A percentile compares a stretch with the other conserved stretches of the same genome.
phyloP scores from a whole-genome alignment of 37 sponge, comb jelly and placozoan species.

The Dysidea cf. avara region DNA sequence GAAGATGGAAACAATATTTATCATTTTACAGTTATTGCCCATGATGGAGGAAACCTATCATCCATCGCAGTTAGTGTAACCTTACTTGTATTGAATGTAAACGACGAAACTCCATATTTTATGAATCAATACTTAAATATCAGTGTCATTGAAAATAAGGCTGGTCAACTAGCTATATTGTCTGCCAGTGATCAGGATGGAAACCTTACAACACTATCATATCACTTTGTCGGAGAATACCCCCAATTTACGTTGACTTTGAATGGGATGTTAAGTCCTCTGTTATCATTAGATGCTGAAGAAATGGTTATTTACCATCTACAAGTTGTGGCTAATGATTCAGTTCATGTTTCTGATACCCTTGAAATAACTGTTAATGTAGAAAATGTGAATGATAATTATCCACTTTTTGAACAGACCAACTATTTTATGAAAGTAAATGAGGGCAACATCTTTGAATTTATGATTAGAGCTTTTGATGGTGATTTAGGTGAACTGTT shows the following conservation, averaged over 20 bases:
- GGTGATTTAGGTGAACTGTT: too few species aligned
- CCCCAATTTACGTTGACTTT: constrained; percentile 16
- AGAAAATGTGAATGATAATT: constrained; percentile 54
- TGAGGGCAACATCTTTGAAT: too few species aligned
- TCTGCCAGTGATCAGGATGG: constrained; percentile 41
- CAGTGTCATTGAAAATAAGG: constrained; percentile 36
- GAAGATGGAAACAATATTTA: constrained; percentile 12
- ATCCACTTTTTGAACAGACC: constrained; percentile 32
- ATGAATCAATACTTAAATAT: not conserved
- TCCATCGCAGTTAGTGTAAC: constrained; percentile 12
- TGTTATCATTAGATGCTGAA: constrained; percentile 53
- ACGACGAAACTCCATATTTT: constrained; percentile 48
- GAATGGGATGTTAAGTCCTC: constrained; percentile 22
- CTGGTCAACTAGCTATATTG: constrained; percentile 7
- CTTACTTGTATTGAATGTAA: constrained; percentile 21
- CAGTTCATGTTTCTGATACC: constrained; percentile 19
- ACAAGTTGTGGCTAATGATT: constrained; percentile 41
- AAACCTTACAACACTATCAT: constrained; percentile 2
- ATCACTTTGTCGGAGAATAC: not conserved
- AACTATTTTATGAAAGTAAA: too few species aligned
- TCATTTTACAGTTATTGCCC: constrained; percentile 44
- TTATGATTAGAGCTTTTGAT: too few species aligned
- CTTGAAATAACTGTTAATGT: constrained; percentile 32
- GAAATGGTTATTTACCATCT: constrained; percentile 12
- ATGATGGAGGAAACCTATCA: constrained; percentile 42